Evolutionary conservation across 1,140 invertebrate genomes (phyloP).

Genomic region (Bilobella aurantiaca): DNA sequence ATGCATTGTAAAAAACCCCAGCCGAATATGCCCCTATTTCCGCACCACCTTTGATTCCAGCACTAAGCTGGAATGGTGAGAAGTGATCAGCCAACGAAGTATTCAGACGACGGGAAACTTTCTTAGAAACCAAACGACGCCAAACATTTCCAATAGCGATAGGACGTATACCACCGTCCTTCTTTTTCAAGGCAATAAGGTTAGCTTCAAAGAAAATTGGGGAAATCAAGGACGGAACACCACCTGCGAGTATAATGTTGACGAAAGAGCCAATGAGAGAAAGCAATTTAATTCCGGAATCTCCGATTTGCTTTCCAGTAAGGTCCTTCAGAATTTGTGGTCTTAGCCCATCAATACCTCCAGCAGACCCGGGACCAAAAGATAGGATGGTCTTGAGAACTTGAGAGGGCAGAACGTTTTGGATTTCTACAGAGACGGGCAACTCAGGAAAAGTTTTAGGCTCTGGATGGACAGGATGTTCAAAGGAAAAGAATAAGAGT

Average conservation of each 20-base stretch:
- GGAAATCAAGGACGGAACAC: neutral
- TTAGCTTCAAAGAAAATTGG: conserved; percentile 1
- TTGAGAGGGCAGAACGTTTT: neutral
- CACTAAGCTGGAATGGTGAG: neutral
- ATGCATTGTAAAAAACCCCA: neutral
- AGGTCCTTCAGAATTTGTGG: conserved; percentile 18
- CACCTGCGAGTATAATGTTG: neutral
- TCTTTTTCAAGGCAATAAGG: neutral
- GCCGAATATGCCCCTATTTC: neutral
- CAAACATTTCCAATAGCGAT: conserved; percentile 2
- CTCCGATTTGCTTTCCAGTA: neutral
- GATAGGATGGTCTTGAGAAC: neutral
- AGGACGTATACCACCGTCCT: neutral
- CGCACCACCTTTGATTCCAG: neutral
- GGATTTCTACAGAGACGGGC: too few species aligned
- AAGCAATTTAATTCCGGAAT: neutral
- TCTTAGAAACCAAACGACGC: neutral
- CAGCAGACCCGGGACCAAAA: conserved; percentile 8
- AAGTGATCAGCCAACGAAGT: neutral
- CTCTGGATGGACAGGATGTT: too few species aligned
- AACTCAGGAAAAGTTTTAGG: too few species aligned
- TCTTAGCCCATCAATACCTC: conserved; percentile 5
- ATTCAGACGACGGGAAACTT: neutral
- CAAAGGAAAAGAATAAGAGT: too few species aligned
- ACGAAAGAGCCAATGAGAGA: neutral